Evolutionary conservation across 2,888 invertebrate genomes (phyloP).

Genomic region (Thysanoteuthis rhombus): DNA sequence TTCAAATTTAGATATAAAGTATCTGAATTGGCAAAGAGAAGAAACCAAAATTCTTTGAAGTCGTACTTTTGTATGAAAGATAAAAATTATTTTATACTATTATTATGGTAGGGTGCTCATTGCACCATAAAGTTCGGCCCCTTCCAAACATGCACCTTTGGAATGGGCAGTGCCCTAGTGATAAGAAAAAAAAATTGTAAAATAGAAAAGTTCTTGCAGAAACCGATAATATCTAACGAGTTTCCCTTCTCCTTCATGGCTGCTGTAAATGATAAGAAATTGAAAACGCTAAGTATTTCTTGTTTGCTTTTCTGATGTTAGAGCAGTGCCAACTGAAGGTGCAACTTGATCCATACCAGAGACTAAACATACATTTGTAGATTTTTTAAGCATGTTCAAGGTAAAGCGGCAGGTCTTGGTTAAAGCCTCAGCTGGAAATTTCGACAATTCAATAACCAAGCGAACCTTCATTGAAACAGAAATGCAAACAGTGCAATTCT

Average conservation of each 20-base stretch:
- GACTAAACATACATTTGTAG: background rate
- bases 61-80: too few relatives aligned
- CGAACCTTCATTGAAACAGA: background rate
- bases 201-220: background rate
- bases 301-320: background rate
- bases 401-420: background rate
- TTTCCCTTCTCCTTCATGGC: background rate
- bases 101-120: too few relatives aligned
- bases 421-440: background rate
- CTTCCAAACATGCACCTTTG: too few relatives aligned
- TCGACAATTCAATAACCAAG: background rate
- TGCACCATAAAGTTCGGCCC: too few relatives aligned
- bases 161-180: too few relatives aligned
- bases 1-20: too few relatives aligned
- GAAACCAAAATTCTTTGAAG: too few relatives aligned
- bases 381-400: background rate
- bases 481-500: background rate
- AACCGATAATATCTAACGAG: background rate
- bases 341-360: background rate
- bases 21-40: too few relatives aligned
- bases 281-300: background rate
- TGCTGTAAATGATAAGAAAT: background rate
- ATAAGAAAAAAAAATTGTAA: background rate
- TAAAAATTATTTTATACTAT: too few relatives aligned
- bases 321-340: background rate